Percentiles rank a stretch among this genome's conserved stretches.
These are phyloP conservation scores for Thaumatotibia leucotreta DNA, from an alignment of 1,140 invertebrate species.

Conservation along the genomic window DNA sequence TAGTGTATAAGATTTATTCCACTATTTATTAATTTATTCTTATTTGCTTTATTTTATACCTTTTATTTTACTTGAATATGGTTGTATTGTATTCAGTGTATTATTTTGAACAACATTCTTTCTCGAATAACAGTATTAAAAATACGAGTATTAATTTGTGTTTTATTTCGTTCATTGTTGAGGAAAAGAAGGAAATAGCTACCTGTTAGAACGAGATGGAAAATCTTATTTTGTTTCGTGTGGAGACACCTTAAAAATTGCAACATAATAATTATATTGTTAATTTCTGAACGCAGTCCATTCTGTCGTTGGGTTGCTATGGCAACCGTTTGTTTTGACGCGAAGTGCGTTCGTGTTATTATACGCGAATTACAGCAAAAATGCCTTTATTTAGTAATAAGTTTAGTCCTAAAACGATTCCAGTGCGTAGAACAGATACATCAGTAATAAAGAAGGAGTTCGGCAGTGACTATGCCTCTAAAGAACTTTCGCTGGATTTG, in stretches of 20 bases:
- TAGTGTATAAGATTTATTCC: constrained; percentile 21
- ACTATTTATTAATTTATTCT: constrained; percentile 32
- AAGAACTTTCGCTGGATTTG: constrained; percentile 78
- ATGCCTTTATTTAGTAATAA: constrained; percentile 79
- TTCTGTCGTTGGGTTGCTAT: constrained; percentile 22
- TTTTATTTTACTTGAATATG: constrained; percentile 15
- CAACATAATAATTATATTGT: not conserved
- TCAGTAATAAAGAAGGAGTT: constrained; percentile 78
- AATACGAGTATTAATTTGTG: constrained; percentile 14
- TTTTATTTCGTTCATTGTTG: not conserved
- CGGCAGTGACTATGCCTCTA: constrained; percentile 78
- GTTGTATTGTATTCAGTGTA: not conserved
- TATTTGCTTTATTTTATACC: constrained; percentile 19
- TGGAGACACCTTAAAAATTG: not conserved
- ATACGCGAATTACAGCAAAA: constrained; percentile 19
- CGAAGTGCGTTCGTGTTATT: not conserved
- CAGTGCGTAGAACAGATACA: constrained; percentile 75
- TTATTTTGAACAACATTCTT: constrained; percentile 18
- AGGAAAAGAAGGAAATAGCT: not conserved
- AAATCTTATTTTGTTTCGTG: not conserved
- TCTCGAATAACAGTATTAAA: constrained; percentile 49
- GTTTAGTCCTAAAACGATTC: constrained; percentile 80
- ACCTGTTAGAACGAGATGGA: not conserved
- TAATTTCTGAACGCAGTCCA: not conserved
- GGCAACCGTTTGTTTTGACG: constrained; percentile 32